phyloP scores from a whole-genome alignment of 2,888 invertebrate genomes.

The Eucera pruinosa region DNA sequence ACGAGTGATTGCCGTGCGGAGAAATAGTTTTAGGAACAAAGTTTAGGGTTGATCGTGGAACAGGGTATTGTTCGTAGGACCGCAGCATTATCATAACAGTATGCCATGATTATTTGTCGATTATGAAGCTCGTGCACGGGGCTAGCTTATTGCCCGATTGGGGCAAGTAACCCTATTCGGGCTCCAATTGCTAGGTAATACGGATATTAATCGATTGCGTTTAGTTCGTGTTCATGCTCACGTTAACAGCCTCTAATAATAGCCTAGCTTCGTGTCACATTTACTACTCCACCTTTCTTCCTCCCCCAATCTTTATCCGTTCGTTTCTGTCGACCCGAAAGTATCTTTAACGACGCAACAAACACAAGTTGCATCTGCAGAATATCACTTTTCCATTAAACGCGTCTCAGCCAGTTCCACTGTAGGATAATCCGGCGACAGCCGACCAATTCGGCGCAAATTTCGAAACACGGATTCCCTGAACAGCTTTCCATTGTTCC shows the following conservation, averaged over 20 bases:
- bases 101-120: conserved; percentile 44
- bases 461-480: conserved; percentile 7
- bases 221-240: conserved; percentile 42
- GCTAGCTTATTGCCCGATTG: conserved; percentile 51
- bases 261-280: conserved; percentile 2
- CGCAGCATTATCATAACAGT: conserved; percentile 48
- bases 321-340: too few relatives aligned
- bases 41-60: background rate
- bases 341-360: too few relatives aligned
- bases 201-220: conserved; percentile 58
- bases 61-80: conserved; percentile 3
- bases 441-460: background rate
- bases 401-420: background rate
- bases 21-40: background rate
- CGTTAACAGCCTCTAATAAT: conserved; percentile 40
- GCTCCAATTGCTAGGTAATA: conserved; percentile 51
- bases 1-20: too few relatives aligned
- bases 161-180: conserved; percentile 49
- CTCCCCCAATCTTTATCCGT: background rate
- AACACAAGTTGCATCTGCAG: background rate
- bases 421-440: background rate
- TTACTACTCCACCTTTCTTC: conserved; percentile 21
- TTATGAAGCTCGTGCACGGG: conserved; percentile 43
- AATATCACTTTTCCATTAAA: conserved; percentile 11
- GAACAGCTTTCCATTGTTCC: conserved; percentile 6